These are phyloP conservation scores for Echeneis naucrates DNA, from an alignment of 2,797 vertebrate genomes.

Conservation along the genomic window DNA sequence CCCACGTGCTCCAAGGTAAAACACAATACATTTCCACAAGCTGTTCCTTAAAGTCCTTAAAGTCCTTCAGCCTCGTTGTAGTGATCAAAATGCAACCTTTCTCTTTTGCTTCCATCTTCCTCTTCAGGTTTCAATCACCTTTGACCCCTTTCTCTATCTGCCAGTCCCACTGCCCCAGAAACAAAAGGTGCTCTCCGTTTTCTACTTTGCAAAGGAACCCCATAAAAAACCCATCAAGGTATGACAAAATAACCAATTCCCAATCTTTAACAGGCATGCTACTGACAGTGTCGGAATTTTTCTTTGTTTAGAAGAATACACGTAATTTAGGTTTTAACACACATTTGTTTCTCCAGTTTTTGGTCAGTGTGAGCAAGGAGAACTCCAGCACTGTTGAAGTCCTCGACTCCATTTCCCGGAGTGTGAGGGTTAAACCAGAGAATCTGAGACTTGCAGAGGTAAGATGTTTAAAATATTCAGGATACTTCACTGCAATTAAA, in stretches of 20 bases:
- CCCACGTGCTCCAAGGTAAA: slow-evolving; percentile 96
- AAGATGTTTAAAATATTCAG: slow-evolving; percentile 16
- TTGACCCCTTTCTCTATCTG: slow-evolving; percentile 98
- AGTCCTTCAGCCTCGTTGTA: neutral
- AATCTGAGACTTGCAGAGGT: slow-evolving; percentile 95
- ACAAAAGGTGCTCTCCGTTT: slow-evolving; percentile 96
- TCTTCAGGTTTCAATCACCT: slow-evolving; percentile 96
- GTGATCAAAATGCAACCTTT: neutral
- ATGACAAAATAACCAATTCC: slow-evolving; percentile 44
- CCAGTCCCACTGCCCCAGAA: slow-evolving; percentile 98
- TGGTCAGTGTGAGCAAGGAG: slow-evolving; percentile 98
- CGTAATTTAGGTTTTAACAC: neutral
- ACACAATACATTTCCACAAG: neutral
- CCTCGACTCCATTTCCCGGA: slow-evolving; percentile 93
- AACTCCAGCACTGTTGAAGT: slow-evolving; percentile 94
- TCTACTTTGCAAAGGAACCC: slow-evolving; percentile 96
- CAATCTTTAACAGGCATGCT: neutral
- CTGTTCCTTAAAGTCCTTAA: neutral
- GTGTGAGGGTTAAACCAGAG: slow-evolving; percentile 91
- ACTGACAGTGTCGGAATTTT: neutral
- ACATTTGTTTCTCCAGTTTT: slow-evolving; percentile 83
- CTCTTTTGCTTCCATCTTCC: neutral
- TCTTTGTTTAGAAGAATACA: neutral
- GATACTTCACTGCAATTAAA: neutral
- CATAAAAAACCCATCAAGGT: slow-evolving; percentile 99